Base-by-base conservation (phyloP, 2,113 vertebrate species). In the Gadus macrocephalus region DNA sequence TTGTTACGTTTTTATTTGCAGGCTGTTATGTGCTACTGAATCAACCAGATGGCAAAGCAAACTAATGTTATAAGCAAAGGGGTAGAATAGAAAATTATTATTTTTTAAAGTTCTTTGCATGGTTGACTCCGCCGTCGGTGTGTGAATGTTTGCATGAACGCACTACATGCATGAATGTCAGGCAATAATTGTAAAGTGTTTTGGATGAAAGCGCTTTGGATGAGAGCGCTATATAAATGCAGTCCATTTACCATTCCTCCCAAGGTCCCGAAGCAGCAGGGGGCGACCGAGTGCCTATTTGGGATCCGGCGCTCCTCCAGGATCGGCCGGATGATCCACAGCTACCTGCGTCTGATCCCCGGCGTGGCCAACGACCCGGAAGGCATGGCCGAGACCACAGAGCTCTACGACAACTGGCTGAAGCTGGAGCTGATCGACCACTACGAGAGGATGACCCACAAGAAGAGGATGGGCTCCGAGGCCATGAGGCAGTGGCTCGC, bases 401-500 rank as follows among this genome's bases (percentile, higher is more conserved):
- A 91, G 66, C 71, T 86, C 58, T 91, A 86, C 3, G 92, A 93
- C 70, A 78, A 63, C 59, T 81, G 66, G 81, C 81, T 92, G 49
- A 90, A 89, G 53, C 74, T 81, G 0, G 89, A 90, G 78, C 70
- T 93, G 38, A 74, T 90, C 2, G 86, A 93, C 67, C 90, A 89
- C 42, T 92, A 78, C 2, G 81, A 85, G 42, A 87, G 83, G 72
- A 90, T 93, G 90, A 91, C 78, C 73, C 86, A 19, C 0, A 83
- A 87, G 70, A 87, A 86, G 65, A 83, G 83, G 7, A 83, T 92
- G 80, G 85, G 82, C 25, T 80, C 90, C 0, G 73, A 15, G 17
- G 80, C 85, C 9, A 81, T 92, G 75, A 90, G 87, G 72, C 89
- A 91, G 71, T 93, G 91, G 92, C 27, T 92, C 74, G 81, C 78